Evolutionary conservation across 2,797 vertebrate species (phyloP).

Genomic region (Cryptoblepharus egeriae): DNA sequence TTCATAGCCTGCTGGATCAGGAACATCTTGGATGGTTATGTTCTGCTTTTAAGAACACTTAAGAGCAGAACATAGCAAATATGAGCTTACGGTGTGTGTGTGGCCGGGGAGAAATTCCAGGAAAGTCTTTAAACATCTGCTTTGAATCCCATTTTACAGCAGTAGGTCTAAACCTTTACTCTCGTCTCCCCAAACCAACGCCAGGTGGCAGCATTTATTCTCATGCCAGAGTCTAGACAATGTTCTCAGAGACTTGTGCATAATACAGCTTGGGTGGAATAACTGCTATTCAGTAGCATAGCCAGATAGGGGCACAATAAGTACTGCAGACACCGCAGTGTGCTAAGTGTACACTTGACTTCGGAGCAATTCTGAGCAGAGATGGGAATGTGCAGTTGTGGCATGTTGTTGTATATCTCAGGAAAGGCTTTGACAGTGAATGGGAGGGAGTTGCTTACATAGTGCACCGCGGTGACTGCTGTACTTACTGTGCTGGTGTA

Average conservation of each 20-base stretch:
- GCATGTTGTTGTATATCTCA: no score
- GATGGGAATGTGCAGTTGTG: no score
- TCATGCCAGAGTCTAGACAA: neutral
- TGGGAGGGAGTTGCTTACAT: no score
- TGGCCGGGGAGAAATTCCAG: neutral
- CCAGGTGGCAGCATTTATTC: slow-evolving; percentile 27
- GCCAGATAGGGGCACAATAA: no score
- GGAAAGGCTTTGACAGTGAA: no score
- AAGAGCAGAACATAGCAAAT: neutral
- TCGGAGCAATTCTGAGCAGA: no score
- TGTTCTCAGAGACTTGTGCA: neutral
- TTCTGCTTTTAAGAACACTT: neutral
- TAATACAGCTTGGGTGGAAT: neutral
- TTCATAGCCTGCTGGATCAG: neutral
- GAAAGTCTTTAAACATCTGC: neutral
- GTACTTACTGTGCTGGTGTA: no score
- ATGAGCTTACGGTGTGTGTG: neutral
- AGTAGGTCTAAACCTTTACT: neutral
- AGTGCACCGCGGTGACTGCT: no score
- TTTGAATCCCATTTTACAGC: neutral
- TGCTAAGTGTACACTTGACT: no score
- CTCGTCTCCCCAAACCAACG: neutral
- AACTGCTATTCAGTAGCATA: neutral
- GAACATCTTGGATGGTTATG: neutral
- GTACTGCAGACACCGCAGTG: no score